Evolutionary conservation across 2,797 vertebrate genomes (phyloP).

Genomic region (Hapalemur alaotrensis): DNA sequence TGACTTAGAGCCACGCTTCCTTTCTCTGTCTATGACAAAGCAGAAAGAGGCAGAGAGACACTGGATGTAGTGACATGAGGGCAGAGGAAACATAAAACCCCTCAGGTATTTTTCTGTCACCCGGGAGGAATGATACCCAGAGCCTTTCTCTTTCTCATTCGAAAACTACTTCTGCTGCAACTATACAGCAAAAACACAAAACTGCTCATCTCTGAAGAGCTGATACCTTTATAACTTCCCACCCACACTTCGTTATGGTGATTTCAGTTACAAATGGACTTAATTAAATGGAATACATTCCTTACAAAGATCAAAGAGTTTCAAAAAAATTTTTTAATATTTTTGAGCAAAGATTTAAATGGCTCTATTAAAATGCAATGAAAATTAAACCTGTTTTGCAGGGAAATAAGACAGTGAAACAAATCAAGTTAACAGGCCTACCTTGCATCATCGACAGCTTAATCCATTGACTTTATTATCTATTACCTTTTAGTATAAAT

Average conservation of each 20-base stretch:
- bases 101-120: neutral
- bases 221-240: neutral
- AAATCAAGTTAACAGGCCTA: neutral
- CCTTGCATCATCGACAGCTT: neutral
- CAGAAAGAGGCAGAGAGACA: neutral
- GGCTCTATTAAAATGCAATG: neutral
- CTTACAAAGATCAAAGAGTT: neutral
- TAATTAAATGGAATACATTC: neutral
- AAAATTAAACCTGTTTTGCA: neutral
- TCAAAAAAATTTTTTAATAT: neutral
- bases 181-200: neutral
- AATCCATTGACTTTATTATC: neutral
- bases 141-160: neutral
- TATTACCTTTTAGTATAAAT: slow-evolving; percentile 30
- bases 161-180: neutral
- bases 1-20: neutral
- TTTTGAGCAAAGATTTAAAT: slow-evolving; percentile 4
- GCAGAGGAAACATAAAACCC: neutral
- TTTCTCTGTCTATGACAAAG: neutral
- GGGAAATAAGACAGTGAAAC: neutral
- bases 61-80: neutral
- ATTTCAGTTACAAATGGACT: neutral
- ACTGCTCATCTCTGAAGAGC: neutral
- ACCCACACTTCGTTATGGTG: neutral
- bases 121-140: neutral